phyloP scores from a whole-genome alignment of 2,113 vertebrate genomes.

The Fregetta grallaria region DNA sequence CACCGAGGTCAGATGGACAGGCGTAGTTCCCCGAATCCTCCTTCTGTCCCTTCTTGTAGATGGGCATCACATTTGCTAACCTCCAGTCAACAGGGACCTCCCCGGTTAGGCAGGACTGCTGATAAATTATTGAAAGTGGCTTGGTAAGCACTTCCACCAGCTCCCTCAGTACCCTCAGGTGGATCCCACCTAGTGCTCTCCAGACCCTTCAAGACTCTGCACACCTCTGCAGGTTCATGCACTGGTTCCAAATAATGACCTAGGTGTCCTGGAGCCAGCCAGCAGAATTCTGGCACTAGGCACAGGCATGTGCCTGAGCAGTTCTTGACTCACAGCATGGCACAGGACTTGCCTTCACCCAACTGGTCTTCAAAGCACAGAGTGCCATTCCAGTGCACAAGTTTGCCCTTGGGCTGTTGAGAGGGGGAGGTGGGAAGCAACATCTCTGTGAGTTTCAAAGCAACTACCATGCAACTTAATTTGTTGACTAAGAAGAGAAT shows the following conservation, averaged over 20 bases:
- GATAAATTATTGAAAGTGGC: neutral
- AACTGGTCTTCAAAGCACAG: neutral
- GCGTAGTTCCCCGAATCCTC: too few relatives aligned
- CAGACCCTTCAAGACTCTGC: neutral
- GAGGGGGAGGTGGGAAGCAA: neutral
- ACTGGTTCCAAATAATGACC: neutral
- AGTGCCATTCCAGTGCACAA: neutral
- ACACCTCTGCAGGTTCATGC: neutral
- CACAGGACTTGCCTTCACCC: neutral
- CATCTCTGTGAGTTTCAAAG: neutral
- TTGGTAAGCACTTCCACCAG: neutral
- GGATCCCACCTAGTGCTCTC: neutral
- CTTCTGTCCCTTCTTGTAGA: too few relatives aligned
- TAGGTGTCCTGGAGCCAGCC: neutral
- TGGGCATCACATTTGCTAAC: too few relatives aligned
- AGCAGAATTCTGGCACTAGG: neutral
- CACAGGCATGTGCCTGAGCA: neutral
- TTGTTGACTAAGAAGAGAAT: neutral
- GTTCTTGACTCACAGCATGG: neutral
- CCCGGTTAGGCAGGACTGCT: neutral
- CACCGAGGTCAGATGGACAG: too few relatives aligned
- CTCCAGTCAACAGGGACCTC: too few relatives aligned
- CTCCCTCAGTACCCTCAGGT: neutral
- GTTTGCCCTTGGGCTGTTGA: neutral
- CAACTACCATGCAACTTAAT: neutral